Conservation (phyloP, 2,888 invertebrate genomes). For the Petrophora chlorosata region DNA sequence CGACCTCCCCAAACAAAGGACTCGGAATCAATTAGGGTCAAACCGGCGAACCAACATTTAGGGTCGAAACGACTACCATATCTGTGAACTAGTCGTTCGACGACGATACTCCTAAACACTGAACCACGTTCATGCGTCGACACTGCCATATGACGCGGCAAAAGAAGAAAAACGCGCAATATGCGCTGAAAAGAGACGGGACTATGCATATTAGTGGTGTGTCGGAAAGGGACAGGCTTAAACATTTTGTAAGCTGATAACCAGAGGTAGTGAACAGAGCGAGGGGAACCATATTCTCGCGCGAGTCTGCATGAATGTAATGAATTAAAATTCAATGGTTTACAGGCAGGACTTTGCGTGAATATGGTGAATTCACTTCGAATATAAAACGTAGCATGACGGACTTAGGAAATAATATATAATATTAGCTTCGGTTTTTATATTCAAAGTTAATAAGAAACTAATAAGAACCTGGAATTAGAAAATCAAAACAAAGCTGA, state of each 20-base stretch:
- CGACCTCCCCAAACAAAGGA: conserved; percentile 75
- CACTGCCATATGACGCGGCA: conserved; percentile 80
- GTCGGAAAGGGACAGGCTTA: conserved; percentile 70
- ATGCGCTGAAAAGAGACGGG: conserved; percentile 72
- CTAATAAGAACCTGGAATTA: conserved; percentile 23
- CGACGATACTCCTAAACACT: conserved; percentile 62
- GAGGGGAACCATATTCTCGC: conserved; percentile 82
- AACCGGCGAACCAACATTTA: conserved; percentile 47
- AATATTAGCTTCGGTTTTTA: not conserved
- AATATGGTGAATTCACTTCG: conserved; percentile 63
- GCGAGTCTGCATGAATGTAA: conserved; percentile 80
- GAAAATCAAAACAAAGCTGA: not conserved
- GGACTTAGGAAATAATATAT: not conserved
- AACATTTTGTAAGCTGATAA: conserved; percentile 83
- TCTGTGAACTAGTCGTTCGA: conserved; percentile 51
- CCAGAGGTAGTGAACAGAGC: conserved; percentile 78
- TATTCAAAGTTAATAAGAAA: conserved; percentile 19
- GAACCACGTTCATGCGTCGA: conserved; percentile 66
- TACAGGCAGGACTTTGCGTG: conserved; percentile 55
- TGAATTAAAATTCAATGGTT: conserved; percentile 81
- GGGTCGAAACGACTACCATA: conserved; percentile 37
- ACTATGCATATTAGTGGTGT: conserved; percentile 62
- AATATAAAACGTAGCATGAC: conserved; percentile 51
- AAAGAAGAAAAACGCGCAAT: conserved; percentile 83
- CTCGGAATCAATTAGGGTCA: conserved; percentile 71